Evolutionary conservation across 1,140 invertebrate species (phyloP).

Genomic region (Mesaphorura yosii): DNA sequence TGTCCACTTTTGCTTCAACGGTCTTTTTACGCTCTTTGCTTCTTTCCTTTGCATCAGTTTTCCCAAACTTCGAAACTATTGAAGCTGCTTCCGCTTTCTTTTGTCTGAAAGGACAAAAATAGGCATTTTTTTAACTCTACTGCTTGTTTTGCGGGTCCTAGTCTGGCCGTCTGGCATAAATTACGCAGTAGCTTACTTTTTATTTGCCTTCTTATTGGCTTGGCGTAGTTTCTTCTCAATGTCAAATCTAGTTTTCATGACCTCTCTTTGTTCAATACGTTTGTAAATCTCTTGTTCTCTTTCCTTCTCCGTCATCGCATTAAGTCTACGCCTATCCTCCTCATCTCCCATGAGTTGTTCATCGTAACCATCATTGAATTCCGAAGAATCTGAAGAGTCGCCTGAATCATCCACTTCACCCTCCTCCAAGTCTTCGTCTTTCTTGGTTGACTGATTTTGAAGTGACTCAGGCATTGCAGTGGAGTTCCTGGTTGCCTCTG

Average conservation of each 20-base stretch:
- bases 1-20: slow-evolving; percentile 74
- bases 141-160: too few species aligned
- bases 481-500: slow-evolving; percentile 42
- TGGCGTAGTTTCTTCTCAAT: slow-evolving; percentile 87
- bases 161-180: too few species aligned
- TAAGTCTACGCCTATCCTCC: slow-evolving; percentile 76
- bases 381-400: slow-evolving; percentile 47
- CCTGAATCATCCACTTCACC: slow-evolving; percentile 47
- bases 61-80: slow-evolving; percentile 34
- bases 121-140: slow-evolving; percentile 5
- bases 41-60: slow-evolving; percentile 60
- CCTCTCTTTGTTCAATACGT: slow-evolving; percentile 82
- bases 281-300: slow-evolving; percentile 94
- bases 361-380: slow-evolving; percentile 77
- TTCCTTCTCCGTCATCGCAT: slow-evolving; percentile 91
- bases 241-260: slow-evolving; percentile 88
- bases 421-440: slow-evolving; percentile 23
- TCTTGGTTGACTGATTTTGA: slow-evolving; percentile 8
- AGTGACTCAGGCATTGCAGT: background rate
- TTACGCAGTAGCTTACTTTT: slow-evolving; percentile 40
- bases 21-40: slow-evolving; percentile 84
- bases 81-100: slow-evolving; percentile 36
- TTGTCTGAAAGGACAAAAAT: slow-evolving; percentile 19
- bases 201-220: slow-evolving; percentile 68
- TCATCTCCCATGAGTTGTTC: slow-evolving; percentile 95